Base-by-base conservation (phyloP, 2,888 invertebrate genomes). In the Stratiomys singularior region DNA sequence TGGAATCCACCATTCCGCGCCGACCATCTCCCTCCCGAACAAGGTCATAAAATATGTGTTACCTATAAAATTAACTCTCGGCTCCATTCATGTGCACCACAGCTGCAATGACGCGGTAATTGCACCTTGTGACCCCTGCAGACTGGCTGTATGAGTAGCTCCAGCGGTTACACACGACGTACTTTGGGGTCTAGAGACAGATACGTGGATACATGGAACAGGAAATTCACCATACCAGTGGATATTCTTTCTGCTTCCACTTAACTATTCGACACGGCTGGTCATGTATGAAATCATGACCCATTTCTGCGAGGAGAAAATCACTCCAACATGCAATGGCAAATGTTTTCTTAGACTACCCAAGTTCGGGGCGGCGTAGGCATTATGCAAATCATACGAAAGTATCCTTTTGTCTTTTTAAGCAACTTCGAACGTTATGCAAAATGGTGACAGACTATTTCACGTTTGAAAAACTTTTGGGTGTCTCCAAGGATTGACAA, bases 31-130 rank as follows among this genome's bases (percentile, higher is more conserved):
- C 25, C 23, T 60, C 11, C 23, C 25, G 28, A 71, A 71, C 47
- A 52, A 37, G 71, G 71, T 52, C 71, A 71, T 52, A 47, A 71
- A 28, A 52, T 23, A 47, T 25, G 1, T 52, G 27, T 25, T 11
- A 27, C 28, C 67, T 37, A 25, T 52, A 47, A 71, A 71, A 71
- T 71, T 71, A 52, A 71, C 71, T 67, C 67, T 67, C 67, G 46
- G 13, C 67, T 71, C 52, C 47, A 71, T 71, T 71, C 71, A 71
- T 71, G 71, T 47, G 67, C 27, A 27, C 11, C 23, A 15, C 21
- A 46, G 18, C 23, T 67, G 46, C 44, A 23, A 47, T 47, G 71
- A n/a, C 67, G 67, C 37, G 25, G 71, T 71, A 71, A 47, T 47
- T 46, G 47, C 47, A 5, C 71, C 71, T 28, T 71, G 15, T 67